Conservation (phyloP, 2,797 vertebrate species). For the Peromyscus melanophrys region DNA sequence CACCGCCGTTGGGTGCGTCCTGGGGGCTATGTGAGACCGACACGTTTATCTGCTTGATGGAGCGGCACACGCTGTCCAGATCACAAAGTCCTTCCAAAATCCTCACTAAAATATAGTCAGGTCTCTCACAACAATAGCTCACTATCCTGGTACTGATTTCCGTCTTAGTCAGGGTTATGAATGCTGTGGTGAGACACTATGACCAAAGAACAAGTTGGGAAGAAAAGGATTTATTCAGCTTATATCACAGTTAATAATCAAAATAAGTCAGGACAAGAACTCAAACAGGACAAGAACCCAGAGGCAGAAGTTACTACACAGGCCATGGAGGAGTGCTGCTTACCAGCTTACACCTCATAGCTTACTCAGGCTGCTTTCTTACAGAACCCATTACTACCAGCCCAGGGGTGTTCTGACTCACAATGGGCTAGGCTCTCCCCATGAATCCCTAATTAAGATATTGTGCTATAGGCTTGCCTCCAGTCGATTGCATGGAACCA, state of each 20-base stretch:
- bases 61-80: too few species aligned
- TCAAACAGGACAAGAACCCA: not conserved
- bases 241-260: not conserved
- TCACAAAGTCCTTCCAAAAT: not conserved
- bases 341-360: too few species aligned
- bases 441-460: too few species aligned
- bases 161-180: not conserved
- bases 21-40: too few species aligned
- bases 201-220: not conserved
- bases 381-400: not conserved
- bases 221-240: not conserved
- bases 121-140: not conserved
- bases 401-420: not conserved
- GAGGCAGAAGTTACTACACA: not conserved
- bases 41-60: too few species aligned
- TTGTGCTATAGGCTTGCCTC: too few species aligned
- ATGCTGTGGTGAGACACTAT: not conserved
- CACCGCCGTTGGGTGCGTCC: too few species aligned
- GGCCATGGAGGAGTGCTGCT: too few species aligned
- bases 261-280: not conserved
- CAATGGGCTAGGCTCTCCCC: not conserved
- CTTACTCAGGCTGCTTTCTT: not conserved
- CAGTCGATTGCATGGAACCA: not conserved
- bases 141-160: not conserved
- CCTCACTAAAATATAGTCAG: not conserved